Conservation (phyloP, 2,113 vertebrate genomes). For the Sakesphorus luctuosus region DNA sequence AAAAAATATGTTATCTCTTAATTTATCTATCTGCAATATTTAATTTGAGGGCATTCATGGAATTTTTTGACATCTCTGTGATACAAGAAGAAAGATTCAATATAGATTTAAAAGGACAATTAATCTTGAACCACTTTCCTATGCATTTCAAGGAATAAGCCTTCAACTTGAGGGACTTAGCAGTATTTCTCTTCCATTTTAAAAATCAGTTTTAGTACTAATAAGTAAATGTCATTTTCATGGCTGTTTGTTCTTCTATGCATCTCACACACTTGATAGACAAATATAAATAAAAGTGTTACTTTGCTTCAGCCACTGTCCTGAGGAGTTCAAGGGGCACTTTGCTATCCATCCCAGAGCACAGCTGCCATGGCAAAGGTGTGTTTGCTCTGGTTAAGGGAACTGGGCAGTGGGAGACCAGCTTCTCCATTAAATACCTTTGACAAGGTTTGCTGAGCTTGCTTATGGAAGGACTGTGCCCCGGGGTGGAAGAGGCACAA, state of each 20-base stretch:
- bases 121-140: neutral
- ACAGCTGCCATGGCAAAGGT: neutral
- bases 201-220: neutral
- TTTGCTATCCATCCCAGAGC: neutral
- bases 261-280: neutral
- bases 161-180: neutral
- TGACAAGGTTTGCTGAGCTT: neutral
- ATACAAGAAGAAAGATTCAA: neutral
- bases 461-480: neutral
- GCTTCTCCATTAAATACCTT: neutral
- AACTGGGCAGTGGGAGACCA: accelerated
- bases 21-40: neutral
- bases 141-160: neutral
- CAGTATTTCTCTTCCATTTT: neutral
- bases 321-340: neutral
- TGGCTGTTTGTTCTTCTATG: neutral
- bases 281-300: neutral
- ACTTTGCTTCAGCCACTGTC: neutral
- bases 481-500: neutral
- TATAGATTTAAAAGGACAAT: neutral
- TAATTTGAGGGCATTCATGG: neutral
- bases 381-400: neutral
- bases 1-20: neutral
- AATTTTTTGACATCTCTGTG: neutral
- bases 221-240: neutral